Conservation (phyloP, 2,888 invertebrate genomes). For the Agrochola litura region DNA sequence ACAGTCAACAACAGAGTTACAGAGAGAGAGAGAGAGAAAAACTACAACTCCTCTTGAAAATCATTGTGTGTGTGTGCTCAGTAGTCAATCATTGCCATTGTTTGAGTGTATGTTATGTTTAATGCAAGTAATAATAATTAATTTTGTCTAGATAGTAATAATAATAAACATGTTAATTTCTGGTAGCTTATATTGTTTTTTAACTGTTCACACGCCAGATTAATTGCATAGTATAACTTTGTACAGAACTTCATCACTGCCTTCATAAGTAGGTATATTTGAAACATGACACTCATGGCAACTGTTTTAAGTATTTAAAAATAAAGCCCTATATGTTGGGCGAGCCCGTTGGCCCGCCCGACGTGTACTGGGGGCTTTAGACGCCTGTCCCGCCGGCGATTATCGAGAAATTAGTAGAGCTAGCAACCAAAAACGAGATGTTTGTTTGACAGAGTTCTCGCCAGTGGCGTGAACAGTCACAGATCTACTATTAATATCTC, state of each 20-base stretch:
- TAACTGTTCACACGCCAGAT: not conserved
- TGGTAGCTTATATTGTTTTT: not conserved
- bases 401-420: too few relatives aligned
- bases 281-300: not conserved
- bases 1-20: not conserved
- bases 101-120: not conserved
- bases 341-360: too few relatives aligned
- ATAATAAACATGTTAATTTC: not conserved
- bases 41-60: not conserved
- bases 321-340: not conserved
- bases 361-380: too few relatives aligned
- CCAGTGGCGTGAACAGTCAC: too few relatives aligned
- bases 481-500: too few relatives aligned
- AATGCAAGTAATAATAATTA: not conserved
- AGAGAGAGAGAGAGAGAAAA: not conserved
- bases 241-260: not conserved
- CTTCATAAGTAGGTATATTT: not conserved
- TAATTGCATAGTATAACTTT: not conserved
- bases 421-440: too few relatives aligned
- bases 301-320: not conserved
- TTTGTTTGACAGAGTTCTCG: too few relatives aligned
- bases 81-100: not conserved
- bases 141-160: not conserved
- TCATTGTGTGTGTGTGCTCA: not conserved
- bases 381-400: too few relatives aligned